Conservation (phyloP, 2,888 invertebrate species). For the Lobophora halterata region DNA sequence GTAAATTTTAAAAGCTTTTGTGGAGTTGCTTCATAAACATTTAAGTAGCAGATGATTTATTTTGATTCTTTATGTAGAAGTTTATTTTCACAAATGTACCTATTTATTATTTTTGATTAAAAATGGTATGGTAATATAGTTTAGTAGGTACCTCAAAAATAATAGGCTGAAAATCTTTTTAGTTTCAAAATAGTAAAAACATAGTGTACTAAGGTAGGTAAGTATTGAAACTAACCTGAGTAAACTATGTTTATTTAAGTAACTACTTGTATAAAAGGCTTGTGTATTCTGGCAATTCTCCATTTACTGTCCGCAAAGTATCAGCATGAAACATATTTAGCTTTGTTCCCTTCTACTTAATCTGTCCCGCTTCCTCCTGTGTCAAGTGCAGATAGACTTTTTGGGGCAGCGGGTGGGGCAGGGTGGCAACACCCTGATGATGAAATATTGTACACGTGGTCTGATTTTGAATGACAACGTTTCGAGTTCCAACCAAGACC, state of each 20-base stretch:
- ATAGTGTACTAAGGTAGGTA: too few species aligned
- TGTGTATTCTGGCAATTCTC: conserved; percentile 16
- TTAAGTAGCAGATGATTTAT: too few species aligned
- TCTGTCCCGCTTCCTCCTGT: conserved; percentile 80
- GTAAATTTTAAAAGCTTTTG: not conserved
- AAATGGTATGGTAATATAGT: too few species aligned
- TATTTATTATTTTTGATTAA: too few species aligned
- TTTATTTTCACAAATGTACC: too few species aligned
- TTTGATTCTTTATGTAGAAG: too few species aligned
- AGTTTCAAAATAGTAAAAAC: too few species aligned
- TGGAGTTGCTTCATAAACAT: not conserved
- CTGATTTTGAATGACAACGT: conserved; percentile 86
- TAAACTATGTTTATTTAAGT: too few species aligned
- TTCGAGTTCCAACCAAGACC: conserved; percentile 73
- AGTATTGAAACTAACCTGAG: too few species aligned
- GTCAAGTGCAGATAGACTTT: conserved; percentile 81
- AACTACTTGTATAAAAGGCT: not conserved
- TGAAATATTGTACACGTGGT: conserved; percentile 88
- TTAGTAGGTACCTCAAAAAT: too few species aligned
- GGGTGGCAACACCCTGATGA: conserved; percentile 75
- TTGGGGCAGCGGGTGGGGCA: conserved; percentile 49
- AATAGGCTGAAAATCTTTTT: too few species aligned
- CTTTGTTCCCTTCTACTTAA: conserved; percentile 80
- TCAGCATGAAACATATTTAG: conserved; percentile 80
- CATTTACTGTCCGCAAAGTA: conserved; percentile 58